These are phyloP conservation scores for Clupea harengus DNA, from an alignment of 2,113 vertebrate genomes.

Conservation along the genomic window DNA sequence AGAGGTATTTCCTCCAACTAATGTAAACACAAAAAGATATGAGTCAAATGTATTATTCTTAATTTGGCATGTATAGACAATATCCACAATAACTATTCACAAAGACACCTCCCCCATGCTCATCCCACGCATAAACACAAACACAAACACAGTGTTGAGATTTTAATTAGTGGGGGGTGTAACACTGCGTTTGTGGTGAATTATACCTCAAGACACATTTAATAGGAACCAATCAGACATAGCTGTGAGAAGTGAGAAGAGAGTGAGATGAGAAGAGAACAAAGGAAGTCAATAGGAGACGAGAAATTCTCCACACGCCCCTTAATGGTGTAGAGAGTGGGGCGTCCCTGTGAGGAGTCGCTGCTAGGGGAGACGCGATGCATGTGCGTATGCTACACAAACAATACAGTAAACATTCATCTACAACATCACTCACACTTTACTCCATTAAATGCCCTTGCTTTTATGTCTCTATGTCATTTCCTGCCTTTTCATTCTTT, in stretches of 20 bases:
- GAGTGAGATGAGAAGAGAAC: background rate
- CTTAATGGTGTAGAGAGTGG: background rate
- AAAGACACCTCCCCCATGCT: background rate
- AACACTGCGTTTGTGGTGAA: background rate
- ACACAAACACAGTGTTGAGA: background rate
- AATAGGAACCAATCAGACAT: background rate
- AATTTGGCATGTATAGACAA: background rate
- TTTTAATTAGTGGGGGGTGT: background rate
- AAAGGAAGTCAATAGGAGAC: background rate
- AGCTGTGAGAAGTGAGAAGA: background rate
- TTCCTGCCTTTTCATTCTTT: background rate
- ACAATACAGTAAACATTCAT: background rate
- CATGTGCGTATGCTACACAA: background rate
- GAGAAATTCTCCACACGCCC: background rate
- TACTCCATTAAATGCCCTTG: background rate
- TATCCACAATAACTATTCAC: background rate
- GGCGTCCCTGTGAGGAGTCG: background rate
- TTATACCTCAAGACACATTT: background rate
- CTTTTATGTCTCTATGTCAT: background rate
- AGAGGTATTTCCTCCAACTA: background rate
- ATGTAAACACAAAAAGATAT: background rate
- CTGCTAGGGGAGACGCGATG: background rate
- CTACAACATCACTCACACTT: background rate
- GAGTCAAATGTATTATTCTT: background rate
- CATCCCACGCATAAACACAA: background rate